Evolutionary conservation across 2,888 invertebrate species (phyloP).

Genomic region (Therioaphis trifolii): DNA sequence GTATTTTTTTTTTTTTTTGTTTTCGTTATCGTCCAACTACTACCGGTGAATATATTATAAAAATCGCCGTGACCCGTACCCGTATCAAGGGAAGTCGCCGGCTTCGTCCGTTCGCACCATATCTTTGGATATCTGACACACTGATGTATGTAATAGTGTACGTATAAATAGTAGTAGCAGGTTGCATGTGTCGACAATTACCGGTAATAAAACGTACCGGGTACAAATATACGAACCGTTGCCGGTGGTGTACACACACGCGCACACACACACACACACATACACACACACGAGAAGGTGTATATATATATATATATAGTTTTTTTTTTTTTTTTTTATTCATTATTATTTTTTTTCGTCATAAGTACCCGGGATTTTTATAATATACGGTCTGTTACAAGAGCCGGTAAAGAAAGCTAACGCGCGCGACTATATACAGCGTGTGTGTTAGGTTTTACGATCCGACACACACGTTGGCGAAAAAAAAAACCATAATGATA

Average conservation of each 20-base stretch:
- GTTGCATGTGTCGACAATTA: slow-evolving; percentile 32
- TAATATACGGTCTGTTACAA: slow-evolving; percentile 4
- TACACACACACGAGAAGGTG: no score
- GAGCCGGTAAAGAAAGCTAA: neutral
- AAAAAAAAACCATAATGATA: neutral
- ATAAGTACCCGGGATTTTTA: neutral
- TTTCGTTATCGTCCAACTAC: no score
- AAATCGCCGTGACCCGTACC: no score
- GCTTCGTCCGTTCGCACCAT: neutral
- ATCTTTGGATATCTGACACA: neutral
- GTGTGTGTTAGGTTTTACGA: neutral
- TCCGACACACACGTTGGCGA: neutral
- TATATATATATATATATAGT: no score
- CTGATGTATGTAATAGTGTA: neutral
- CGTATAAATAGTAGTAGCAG: no score
- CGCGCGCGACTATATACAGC: neutral
- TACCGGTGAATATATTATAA: no score
- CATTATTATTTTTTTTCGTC: neutral
- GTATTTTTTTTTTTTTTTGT: no score
- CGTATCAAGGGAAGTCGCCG: neutral
- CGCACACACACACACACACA: no score
- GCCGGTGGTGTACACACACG: neutral
- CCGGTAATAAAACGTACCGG: slow-evolving; percentile 22
- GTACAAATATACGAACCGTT: neutral
- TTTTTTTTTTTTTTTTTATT: slow-evolving; percentile 5